These are phyloP conservation scores for Hydrotaea diabolus DNA, from an alignment of 2,888 invertebrate genomes.

Conservation along the genomic window DNA sequence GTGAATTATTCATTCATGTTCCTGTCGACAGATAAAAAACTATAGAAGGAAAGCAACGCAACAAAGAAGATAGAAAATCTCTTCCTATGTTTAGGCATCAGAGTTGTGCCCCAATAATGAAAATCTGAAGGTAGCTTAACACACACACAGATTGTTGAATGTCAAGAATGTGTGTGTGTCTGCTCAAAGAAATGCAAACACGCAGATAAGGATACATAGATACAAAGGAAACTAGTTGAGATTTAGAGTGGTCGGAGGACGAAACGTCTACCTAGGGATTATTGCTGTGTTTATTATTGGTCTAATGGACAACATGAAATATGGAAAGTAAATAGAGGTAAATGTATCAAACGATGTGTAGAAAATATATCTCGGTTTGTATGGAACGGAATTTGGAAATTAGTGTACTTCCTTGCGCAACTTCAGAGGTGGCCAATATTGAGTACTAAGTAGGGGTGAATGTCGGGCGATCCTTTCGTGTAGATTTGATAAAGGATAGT, in stretches of 20 bases:
- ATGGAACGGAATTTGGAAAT: slow-evolving; percentile 8
- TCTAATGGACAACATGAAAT: slow-evolving; percentile 14
- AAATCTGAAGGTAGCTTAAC: neutral
- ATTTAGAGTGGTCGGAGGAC: neutral
- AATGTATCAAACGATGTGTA: neutral
- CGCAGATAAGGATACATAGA: neutral
- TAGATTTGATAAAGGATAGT: too few relatives aligned
- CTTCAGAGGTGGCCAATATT: neutral
- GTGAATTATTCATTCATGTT: slow-evolving; percentile 34
- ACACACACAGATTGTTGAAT: neutral
- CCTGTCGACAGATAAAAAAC: slow-evolving; percentile 22
- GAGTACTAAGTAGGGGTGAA: too few relatives aligned
- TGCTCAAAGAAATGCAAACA: neutral
- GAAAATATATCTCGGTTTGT: neutral
- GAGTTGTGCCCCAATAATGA: neutral
- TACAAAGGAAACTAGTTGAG: too few relatives aligned
- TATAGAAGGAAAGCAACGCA: neutral
- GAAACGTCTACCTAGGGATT: slow-evolving; percentile 14
- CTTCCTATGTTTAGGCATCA: neutral
- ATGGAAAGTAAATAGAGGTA: slow-evolving; percentile 19
- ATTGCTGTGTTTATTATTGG: slow-evolving; percentile 6
- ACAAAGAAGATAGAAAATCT: slow-evolving; percentile 23
- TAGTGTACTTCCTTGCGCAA: neutral
- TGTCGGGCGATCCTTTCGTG: too few relatives aligned
- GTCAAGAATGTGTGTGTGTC: neutral